Conservation (phyloP, 2,797 vertebrate species). For the Chaenodraco wilsoni region DNA sequence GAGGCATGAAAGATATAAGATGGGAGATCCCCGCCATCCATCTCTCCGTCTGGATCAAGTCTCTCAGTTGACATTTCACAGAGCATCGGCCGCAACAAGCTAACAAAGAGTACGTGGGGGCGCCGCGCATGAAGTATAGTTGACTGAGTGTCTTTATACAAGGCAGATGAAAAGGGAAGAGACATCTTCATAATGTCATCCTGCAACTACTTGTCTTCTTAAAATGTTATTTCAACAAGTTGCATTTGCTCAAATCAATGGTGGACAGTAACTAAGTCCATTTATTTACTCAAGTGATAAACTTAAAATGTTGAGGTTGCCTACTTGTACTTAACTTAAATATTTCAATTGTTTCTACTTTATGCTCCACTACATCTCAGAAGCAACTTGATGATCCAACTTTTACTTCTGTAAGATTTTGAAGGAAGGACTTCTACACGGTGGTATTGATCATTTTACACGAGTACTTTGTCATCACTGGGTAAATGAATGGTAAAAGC, state of each 20-base stretch:
- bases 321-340: too few species aligned
- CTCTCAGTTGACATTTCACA: constrained; percentile 61
- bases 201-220: neutral
- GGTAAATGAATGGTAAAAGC: neutral
- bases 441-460: too few species aligned
- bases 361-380: too few species aligned
- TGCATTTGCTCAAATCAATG: neutral
- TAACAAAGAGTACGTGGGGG: constrained; percentile 51
- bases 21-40: constrained; percentile 53
- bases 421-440: too few species aligned
- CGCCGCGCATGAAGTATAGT: neutral
- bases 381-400: too few species aligned
- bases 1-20: constrained; percentile 42
- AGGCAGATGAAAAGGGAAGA: neutral
- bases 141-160: constrained; percentile 23
- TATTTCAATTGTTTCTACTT: too few species aligned
- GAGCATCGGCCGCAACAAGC: constrained; percentile 61
- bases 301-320: too few species aligned
- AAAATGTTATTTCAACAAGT: neutral
- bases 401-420: too few species aligned
- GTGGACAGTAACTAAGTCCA: too few species aligned
- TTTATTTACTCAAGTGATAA: too few species aligned
- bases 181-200: neutral
- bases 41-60: constrained; percentile 64
- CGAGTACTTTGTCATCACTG: too few species aligned